Evolutionary conservation across 1,140 invertebrate genomes (phyloP), one percentile per base, ranked within the genome.

Genomic region (Streblospio benedicti): DNA sequence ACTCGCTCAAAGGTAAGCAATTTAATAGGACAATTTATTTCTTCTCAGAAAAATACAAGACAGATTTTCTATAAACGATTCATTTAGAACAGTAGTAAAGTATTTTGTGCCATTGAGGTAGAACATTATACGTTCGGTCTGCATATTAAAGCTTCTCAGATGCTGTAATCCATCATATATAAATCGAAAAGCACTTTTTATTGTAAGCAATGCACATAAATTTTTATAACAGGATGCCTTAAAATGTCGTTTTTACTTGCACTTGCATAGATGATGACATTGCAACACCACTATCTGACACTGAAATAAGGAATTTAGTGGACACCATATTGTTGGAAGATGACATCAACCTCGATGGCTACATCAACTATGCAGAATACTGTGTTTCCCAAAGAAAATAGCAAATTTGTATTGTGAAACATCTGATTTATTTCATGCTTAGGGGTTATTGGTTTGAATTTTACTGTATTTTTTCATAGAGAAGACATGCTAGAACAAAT

Each of bases 311-410:
- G 93, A 97, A 79, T 76, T 97, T 97, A 67, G 96, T 97, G 65
- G 93, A 97, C 78, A 91, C 91, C 0, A 96, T 97, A 67, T 77
- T 97, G 31, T 83, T 84, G 63, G 90, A 92, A 81, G 93, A 97
- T 76, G 94, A 97, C 74, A 81, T 83, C 33, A 93, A 95, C 76
- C 81, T 82, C 60, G 93, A 97, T 75, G 93, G 93, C 2, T 96
- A 85, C 70, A 95, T 97, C 57, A 91, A 96, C 79, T 97, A 97
- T 79, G 87, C 89, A 0, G 93, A 97, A 80, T 97, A 54, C 31
- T n/a, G n/a, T n/a, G n/a, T n/a, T n/a, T n/a, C n/a, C n/a, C n/a
- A n/a, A n/a, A n/a, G n/a, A n/a, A n/a, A n/a, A n/a, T n/a, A n/a
- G n/a, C n/a, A n/a, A n/a, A n/a, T n/a, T n/a, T n/a, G n/a, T n/a